Percentiles rank a stretch among this genome's conserved stretches.
Evolutionary conservation across 2,113 vertebrate species (phyloP).

Genomic region (Anoura caudifer): DNA sequence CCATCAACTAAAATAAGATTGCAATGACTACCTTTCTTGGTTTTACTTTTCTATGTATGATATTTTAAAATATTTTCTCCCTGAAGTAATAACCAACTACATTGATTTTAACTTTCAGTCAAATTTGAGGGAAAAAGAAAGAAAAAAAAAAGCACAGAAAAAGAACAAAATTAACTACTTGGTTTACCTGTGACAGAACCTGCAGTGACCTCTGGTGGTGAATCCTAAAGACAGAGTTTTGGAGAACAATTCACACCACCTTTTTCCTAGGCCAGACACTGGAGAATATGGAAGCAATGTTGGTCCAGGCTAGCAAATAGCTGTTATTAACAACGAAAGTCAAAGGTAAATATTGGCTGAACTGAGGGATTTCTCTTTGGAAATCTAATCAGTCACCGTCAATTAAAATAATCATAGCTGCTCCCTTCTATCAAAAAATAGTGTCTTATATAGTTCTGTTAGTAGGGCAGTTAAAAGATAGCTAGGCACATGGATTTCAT

Average conservation of each 20-base stretch:
- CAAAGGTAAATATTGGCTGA: background rate
- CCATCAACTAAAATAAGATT: background rate
- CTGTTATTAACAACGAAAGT: background rate
- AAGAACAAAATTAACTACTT: background rate
- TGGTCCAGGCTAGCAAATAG: background rate
- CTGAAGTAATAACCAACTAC: constrained; percentile 23
- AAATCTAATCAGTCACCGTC: background rate
- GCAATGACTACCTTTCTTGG: background rate
- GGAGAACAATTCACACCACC: background rate
- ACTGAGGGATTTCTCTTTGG: background rate
- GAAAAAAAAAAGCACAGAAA: background rate
- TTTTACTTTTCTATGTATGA: constrained; percentile 58
- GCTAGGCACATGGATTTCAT: background rate
- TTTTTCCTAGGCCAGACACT: background rate
- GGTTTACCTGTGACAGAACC: constrained; percentile 68
- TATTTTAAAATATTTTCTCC: constrained; percentile 7
- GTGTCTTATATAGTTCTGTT: background rate
- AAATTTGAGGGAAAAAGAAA: background rate
- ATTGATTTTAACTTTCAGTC: background rate
- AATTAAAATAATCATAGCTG: constrained; percentile 24
- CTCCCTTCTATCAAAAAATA: background rate
- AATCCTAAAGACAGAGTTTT: background rate
- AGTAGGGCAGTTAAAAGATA: background rate
- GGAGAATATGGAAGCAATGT: background rate
- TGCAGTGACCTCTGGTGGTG: constrained; percentile 84